Evolutionary conservation across 2,797 vertebrate genomes (phyloP), one percentile per base, ranked within the genome.

Genomic region (Channallabes apus): DNA sequence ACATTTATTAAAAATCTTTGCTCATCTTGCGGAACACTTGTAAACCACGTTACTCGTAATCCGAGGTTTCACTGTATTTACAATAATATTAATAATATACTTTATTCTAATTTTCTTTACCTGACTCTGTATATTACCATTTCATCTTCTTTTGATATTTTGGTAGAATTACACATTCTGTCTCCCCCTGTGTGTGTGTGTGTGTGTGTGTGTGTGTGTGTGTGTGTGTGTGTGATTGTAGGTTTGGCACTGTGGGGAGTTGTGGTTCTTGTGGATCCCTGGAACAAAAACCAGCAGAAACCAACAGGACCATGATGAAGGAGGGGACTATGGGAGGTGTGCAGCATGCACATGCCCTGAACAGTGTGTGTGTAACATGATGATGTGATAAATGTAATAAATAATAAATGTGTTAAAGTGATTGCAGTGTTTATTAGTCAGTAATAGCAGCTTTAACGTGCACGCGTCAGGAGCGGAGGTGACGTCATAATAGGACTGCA

Each of bases 221-320:
- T 64, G 61, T 69, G 27, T 58, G 41, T 82, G 18, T 71, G 14
- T 76, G 78, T 0, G 64, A 6, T 76, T 78, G 14, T 77, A 95
- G 94, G 91, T 89, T 38, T 95, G 89, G 91, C 91, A 9, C 84
- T 92, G 0, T 94, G 91, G 92, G 94, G 94, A n/a, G 0, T 91
- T 3, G 92, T 93, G 11, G 1, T 95, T 51, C 61, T 95, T 14
- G 2, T 71, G 2, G 92, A 95, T 29, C 94, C 94, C 0, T 90
- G 92, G 0, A 91, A 88, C 41, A 94, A 92, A 80, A 0, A 86
- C 0, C 46, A 87, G 5, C 91, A 22, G 89, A 92, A 92, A 27
- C 46, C 78, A 18, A 17, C 78, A 27, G 35, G 61, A 18, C 2
- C 61, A 5, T 64, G 61, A 80, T 20, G 78, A 29, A 51, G 24